Evolutionary conservation across 2,113 vertebrate species (phyloP).

Genomic region (Cyphomyrus plagiostoma): DNA sequence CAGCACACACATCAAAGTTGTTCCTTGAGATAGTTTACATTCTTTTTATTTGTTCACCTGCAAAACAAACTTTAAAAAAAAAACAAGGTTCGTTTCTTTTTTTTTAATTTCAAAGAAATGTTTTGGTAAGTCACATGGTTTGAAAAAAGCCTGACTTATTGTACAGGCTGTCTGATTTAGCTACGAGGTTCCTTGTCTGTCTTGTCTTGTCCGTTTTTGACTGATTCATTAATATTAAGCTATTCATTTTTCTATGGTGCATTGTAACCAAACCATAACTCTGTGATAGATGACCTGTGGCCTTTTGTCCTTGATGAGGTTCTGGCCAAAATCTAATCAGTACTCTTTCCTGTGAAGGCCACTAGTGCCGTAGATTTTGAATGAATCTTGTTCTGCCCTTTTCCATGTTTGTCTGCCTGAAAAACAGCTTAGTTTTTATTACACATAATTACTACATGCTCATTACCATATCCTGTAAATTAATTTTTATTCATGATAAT

Average conservation of each 20-base stretch:
- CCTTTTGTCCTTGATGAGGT: background rate
- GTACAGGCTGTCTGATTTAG: background rate
- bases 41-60: background rate
- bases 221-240: slow-evolving; percentile 3
- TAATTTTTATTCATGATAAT: background rate
- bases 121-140: background rate
- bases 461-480: background rate
- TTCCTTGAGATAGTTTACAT: background rate
- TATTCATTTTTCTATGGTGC: background rate
- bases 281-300: background rate
- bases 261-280: slow-evolving; percentile 17
- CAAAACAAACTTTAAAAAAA: background rate
- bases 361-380: background rate
- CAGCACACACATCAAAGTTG: background rate
- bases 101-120: background rate
- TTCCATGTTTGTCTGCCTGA: background rate
- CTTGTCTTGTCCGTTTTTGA: background rate
- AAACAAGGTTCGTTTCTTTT: background rate
- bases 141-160: background rate
- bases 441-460: background rate
- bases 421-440: background rate
- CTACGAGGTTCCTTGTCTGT: background rate
- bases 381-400: background rate
- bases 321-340: slow-evolving; percentile 12
- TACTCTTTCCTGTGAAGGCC: background rate